Conservation (phyloP, 2,888 invertebrate species). For the Formica aserva region DNA sequence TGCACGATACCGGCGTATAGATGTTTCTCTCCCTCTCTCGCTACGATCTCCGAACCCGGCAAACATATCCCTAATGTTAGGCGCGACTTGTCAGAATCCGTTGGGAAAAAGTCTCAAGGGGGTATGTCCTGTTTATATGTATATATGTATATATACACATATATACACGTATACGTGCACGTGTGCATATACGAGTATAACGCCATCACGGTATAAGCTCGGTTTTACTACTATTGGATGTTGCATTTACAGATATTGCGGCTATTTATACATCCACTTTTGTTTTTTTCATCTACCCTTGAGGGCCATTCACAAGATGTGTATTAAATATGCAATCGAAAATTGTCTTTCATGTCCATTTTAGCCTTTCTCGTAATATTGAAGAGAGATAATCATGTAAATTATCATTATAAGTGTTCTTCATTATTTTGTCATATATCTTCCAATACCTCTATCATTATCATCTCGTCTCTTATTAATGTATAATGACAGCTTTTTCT, state of each 20-base stretch:
- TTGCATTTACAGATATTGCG: background rate
- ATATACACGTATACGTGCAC: background rate
- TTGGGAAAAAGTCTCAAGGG: background rate
- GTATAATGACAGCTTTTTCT: background rate
- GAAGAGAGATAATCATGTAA: too few relatives aligned
- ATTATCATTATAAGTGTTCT: conserved; percentile 14
- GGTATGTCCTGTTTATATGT: background rate
- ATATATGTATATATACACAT: background rate
- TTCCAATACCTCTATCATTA: conserved; percentile 17
- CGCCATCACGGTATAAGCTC: conserved; percentile 18
- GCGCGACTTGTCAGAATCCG: conserved; percentile 18
- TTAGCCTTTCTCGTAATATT: conserved; percentile 28
- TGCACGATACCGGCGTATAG: background rate
- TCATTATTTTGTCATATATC: conserved; percentile 1
- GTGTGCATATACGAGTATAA: background rate
- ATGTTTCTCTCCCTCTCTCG: background rate
- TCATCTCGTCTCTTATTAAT: conserved; percentile 10
- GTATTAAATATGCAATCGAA: background rate
- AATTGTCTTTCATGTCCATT: conserved; percentile 29
- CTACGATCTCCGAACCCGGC: background rate
- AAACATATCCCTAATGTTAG: conserved; percentile 35
- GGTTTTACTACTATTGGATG: conserved; percentile 21
- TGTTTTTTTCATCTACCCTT: conserved; percentile 54
- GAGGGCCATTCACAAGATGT: conserved; percentile 35
- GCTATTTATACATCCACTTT: conserved; percentile 64